phyloP scores from a whole-genome alignment of 2,888 invertebrate species.

The Macrophya alboannulata region DNA sequence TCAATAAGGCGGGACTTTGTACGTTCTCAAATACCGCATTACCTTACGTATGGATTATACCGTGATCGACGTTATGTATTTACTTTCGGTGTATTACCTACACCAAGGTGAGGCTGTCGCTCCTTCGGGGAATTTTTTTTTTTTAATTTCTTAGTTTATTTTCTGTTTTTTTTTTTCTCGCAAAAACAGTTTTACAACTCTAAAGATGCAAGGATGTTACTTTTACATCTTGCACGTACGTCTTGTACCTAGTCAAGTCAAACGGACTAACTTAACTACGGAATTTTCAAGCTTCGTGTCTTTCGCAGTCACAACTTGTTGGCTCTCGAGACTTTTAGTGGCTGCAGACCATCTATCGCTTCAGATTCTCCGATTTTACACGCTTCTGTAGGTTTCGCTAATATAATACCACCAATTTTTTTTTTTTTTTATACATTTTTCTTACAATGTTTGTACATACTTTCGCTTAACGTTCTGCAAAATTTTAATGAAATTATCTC shows the following conservation, averaged over 20 bases:
- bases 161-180: not conserved
- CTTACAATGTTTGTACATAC: too few relatives aligned
- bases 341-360: not conserved
- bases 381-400: not conserved
- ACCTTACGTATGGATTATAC: not conserved
- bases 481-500: not conserved
- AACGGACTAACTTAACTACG: not conserved
- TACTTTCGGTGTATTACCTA: not conserved
- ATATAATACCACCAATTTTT: not conserved
- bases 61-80: not conserved
- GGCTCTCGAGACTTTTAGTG: not conserved
- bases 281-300: constrained; percentile 13
- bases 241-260: constrained; percentile 12
- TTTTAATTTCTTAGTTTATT: too few relatives aligned
- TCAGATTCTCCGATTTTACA: not conserved
- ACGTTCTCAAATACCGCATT: not conserved
- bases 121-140: not conserved
- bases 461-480: not conserved
- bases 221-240: not conserved
- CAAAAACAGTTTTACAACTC: not conserved
- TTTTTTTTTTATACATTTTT: too few relatives aligned
- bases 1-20: not conserved
- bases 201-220: not conserved
- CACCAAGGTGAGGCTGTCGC: not conserved
- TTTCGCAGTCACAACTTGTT: not conserved